These are phyloP conservation scores for Melanerpes aurifrons DNA, from an alignment of 2,113 vertebrate species.

Conservation along the genomic window DNA sequence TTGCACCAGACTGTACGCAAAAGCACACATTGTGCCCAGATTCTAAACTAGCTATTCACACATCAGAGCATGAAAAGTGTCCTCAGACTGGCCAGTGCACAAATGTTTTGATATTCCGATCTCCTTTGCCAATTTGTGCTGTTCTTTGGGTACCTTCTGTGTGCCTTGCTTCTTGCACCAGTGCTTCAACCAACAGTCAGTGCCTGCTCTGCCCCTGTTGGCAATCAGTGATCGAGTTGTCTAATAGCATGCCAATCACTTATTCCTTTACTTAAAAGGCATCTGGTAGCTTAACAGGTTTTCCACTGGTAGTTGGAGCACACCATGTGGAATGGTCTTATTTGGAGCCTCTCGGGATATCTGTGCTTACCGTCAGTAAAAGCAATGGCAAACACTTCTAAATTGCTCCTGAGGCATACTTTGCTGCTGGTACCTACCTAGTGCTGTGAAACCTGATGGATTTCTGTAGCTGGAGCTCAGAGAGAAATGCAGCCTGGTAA, in stretches of 20 bases:
- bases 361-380: accelerated
- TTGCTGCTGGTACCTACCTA: background rate
- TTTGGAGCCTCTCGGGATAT: background rate
- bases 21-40: background rate
- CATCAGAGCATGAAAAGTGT: background rate
- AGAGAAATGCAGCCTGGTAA: background rate
- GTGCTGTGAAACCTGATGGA: background rate
- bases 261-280: background rate
- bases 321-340: background rate
- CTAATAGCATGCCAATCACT: background rate
- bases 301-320: background rate
- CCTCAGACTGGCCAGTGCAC: background rate
- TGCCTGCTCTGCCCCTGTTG: background rate
- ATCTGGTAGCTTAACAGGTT: background rate
- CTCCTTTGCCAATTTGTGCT: background rate
- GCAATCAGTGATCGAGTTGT: background rate
- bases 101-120: background rate
- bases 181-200: background rate
- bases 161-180: accelerated
- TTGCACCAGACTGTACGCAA: background rate
- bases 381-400: background rate
- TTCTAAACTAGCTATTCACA: background rate
- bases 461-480: background rate
- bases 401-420: background rate
- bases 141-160: constrained; percentile 8